phyloP scores from a whole-genome alignment of 2,888 invertebrate genomes.

The Dicyrtomina minuta region DNA sequence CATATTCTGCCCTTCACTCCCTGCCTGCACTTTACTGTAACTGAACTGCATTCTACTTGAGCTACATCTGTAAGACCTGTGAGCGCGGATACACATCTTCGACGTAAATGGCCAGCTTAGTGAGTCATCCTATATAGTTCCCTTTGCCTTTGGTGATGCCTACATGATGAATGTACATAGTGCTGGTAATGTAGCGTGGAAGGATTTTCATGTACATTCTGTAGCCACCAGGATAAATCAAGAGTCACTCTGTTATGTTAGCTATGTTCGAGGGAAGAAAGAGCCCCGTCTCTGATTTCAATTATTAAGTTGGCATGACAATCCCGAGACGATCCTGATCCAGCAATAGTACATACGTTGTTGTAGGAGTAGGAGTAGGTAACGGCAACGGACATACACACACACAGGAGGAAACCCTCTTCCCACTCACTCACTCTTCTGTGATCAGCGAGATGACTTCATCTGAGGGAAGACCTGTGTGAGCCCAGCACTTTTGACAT shows the following conservation, averaged over 20 bases:
- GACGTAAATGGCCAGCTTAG: constrained; percentile 58
- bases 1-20: too few species aligned
- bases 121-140: constrained; percentile 55
- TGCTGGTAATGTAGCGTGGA: constrained; percentile 53
- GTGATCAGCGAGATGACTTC: constrained; percentile 56
- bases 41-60: too few species aligned
- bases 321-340: constrained; percentile 56
- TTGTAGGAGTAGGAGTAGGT: constrained; percentile 58
- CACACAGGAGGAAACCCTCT: too few species aligned
- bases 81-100: constrained; percentile 56
- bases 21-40: too few species aligned
- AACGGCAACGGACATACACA: too few species aligned
- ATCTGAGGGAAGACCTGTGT: constrained; percentile 55
- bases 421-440: constrained; percentile 49
- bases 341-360: too few species aligned
- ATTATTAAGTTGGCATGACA: constrained; percentile 56
- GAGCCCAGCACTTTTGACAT: constrained; percentile 47
- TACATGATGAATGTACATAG: constrained; percentile 56
- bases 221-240: constrained; percentile 56
- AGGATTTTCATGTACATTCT: constrained; percentile 58
- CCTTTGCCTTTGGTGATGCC: constrained; percentile 57
- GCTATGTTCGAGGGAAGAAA: constrained; percentile 57
- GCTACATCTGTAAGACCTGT: too few species aligned
- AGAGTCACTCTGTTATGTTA: too few species aligned
- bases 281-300: constrained; percentile 57